Evolutionary conservation across 2,888 invertebrate genomes (phyloP).

Genomic region (Marronus borbonicus): DNA sequence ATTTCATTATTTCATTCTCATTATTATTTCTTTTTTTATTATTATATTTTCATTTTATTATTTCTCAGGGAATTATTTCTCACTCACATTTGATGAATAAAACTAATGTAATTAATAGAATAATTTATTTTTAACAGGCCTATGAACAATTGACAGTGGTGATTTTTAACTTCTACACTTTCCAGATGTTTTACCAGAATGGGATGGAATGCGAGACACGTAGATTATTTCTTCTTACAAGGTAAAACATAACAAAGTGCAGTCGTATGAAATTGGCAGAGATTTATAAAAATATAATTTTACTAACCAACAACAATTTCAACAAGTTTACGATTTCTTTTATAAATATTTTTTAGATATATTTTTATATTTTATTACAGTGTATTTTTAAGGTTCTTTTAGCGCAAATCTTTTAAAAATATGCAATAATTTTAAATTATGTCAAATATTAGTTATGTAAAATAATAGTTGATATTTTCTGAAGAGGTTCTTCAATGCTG

Average conservation of each 20-base stretch:
- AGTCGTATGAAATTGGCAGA: slow-evolving; percentile 46
- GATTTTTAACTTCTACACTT: slow-evolving; percentile 43
- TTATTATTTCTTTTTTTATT: no score
- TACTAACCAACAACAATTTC: slow-evolving; percentile 39
- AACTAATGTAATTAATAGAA: slow-evolving; percentile 48
- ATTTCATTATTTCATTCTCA: no score
- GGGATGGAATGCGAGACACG: slow-evolving; percentile 69
- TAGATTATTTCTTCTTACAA: slow-evolving; percentile 54
- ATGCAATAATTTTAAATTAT: slow-evolving; percentile 18
- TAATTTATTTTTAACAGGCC: slow-evolving; percentile 53
- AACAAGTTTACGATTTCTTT: slow-evolving; percentile 37
- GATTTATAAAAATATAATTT: slow-evolving; percentile 51
- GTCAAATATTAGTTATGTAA: slow-evolving; percentile 30
- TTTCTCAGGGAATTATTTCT: no score
- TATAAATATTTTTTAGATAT: slow-evolving; percentile 32
- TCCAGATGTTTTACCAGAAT: slow-evolving; percentile 44
- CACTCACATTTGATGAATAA: neutral
- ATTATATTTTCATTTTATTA: no score
- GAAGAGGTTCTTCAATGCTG: slow-evolving; percentile 40
- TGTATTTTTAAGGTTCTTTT: slow-evolving; percentile 39
- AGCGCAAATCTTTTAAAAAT: slow-evolving; percentile 33
- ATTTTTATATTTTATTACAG: slow-evolving; percentile 37
- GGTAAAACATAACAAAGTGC: slow-evolving; percentile 48
- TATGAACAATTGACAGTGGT: slow-evolving; percentile 50
- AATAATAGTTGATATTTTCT: slow-evolving; percentile 24